phyloP scores from a whole-genome alignment of 2,113 vertebrate species.

The Hystrix cristata region DNA sequence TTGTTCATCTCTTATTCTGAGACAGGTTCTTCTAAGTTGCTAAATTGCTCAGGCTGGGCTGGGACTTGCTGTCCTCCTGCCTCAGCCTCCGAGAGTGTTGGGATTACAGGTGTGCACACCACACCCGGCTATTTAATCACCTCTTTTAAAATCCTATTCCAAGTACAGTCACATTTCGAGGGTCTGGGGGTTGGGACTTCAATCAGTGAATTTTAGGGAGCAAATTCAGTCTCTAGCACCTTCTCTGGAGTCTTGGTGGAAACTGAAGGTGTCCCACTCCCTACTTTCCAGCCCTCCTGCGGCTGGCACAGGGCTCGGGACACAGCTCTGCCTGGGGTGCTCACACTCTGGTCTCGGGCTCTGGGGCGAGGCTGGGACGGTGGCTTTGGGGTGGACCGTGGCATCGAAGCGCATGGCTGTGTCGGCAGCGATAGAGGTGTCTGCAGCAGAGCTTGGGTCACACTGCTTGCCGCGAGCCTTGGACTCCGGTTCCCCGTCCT shows the following conservation, averaged over 20 bases:
- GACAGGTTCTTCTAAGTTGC: not conserved
- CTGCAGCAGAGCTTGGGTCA: not conserved
- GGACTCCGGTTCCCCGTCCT: not conserved
- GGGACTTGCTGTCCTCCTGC: not conserved
- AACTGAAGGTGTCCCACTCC: not conserved
- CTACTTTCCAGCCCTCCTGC: not conserved
- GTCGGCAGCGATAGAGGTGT: not conserved
- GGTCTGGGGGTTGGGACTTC: not conserved
- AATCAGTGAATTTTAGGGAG: not conserved
- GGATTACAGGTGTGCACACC: not conserved
- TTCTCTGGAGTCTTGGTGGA: not conserved
- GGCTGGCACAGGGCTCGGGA: rapidly evolving
- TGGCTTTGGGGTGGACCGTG: not conserved
- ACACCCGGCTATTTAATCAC: not conserved
- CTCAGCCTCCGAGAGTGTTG: not conserved
- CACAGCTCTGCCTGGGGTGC: not conserved
- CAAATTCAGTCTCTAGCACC: not conserved
- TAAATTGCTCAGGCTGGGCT: not conserved
- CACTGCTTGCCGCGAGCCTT: not conserved
- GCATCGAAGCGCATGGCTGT: rapidly evolving
- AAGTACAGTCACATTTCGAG: not conserved
- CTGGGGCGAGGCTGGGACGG: not conserved
- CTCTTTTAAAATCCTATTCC: not conserved
- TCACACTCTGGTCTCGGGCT: rapidly evolving
- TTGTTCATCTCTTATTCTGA: not conserved